Conservation (phyloP, 2,888 invertebrate species). For the Acleris emargana region DNA sequence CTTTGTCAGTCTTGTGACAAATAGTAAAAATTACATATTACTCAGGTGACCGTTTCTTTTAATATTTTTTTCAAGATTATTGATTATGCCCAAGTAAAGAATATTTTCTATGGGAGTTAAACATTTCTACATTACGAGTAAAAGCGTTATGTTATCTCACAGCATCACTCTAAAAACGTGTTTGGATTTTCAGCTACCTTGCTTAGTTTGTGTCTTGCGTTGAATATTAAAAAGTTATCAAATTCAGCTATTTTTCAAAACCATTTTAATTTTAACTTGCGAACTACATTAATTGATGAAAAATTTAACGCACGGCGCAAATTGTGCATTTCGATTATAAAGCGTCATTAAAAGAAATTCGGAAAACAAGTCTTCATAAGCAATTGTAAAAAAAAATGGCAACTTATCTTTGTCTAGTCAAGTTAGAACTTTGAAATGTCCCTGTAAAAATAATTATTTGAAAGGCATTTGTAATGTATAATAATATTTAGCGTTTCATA, state of each 20-base stretch:
- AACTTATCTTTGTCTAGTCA: too few relatives aligned
- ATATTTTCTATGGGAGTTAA: not conserved
- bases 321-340: not conserved
- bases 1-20: too few relatives aligned
- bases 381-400: too few relatives aligned
- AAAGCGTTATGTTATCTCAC: too few relatives aligned
- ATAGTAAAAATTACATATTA: too few relatives aligned
- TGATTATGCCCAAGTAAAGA: not conserved
- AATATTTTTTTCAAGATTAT: not conserved
- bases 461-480: too few relatives aligned
- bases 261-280: not conserved
- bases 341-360: not conserved
- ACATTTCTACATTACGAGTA: too few relatives aligned
- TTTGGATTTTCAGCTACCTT: too few relatives aligned
- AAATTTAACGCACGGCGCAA: not conserved
- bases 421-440: too few relatives aligned
- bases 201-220: conserved; percentile 28
- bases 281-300: not conserved
- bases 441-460: too few relatives aligned
- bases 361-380: not conserved
- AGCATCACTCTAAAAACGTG: not conserved
- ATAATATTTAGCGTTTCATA: conserved; percentile 25
- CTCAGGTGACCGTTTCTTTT: too few relatives aligned
- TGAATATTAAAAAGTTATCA: not conserved
- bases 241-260: not conserved